A percentile compares a stretch with the other conserved stretches of the same genome.
These are phyloP conservation scores for Channa argus DNA, from an alignment of 2,113 vertebrate species.

Conservation along the genomic window DNA sequence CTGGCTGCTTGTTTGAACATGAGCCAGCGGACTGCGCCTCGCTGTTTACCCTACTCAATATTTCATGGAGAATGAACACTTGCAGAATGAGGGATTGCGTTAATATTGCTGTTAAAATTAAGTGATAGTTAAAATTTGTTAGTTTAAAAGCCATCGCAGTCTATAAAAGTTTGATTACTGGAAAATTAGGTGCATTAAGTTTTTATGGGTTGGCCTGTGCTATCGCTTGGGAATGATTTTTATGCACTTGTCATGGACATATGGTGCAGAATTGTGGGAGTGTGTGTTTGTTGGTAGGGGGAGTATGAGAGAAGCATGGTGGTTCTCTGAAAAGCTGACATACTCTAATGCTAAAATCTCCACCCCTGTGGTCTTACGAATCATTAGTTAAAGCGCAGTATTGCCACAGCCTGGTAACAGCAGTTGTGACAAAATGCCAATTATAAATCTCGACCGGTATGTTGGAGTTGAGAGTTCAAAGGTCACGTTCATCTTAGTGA, in stretches of 20 bases:
- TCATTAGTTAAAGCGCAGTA: slow-evolving; percentile 54
- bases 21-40: slow-evolving; percentile 70
- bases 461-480: slow-evolving; percentile 46
- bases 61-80: slow-evolving; percentile 83
- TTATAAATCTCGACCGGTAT: slow-evolving; percentile 62
- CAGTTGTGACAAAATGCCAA: slow-evolving; percentile 64
- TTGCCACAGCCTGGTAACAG: slow-evolving; percentile 15
- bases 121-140: slow-evolving; percentile 99
- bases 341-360: slow-evolving; percentile 61
- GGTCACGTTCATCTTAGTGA: slow-evolving; percentile 43
- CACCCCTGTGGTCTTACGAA: slow-evolving; percentile 55
- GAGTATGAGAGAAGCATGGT: slow-evolving; percentile 45
- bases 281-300: slow-evolving; percentile 42
- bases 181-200: slow-evolving; percentile 92
- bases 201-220: slow-evolving; percentile 96
- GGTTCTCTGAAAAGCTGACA: slow-evolving; percentile 67
- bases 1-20: slow-evolving; percentile 70
- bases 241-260: slow-evolving; percentile 87
- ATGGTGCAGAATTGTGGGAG: slow-evolving; percentile 74
- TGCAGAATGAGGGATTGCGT: slow-evolving; percentile 89
- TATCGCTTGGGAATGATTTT: slow-evolving; percentile 94
- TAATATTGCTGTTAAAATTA: slow-evolving; percentile 95
- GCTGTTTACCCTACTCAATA: slow-evolving; percentile 82
- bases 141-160: slow-evolving; percentile 96
- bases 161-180: slow-evolving; percentile 99